Conservation (phyloP, 1,140 invertebrate genomes). For the Pomacea maculata region DNA sequence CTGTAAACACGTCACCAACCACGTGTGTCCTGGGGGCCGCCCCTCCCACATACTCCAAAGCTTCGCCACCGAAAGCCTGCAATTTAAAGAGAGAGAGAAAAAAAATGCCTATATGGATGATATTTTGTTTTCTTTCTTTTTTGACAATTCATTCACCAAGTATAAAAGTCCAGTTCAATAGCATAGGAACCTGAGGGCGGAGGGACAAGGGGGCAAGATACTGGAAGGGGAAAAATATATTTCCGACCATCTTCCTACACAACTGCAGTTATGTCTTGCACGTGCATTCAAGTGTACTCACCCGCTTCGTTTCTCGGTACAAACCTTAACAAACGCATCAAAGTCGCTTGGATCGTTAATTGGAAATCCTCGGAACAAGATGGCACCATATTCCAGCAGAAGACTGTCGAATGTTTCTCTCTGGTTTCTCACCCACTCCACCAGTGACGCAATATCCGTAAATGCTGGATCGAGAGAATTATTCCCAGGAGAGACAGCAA, state of each 20-base stretch:
- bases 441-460: slow-evolving; percentile 1
- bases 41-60: slow-evolving; percentile 52
- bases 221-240: neutral
- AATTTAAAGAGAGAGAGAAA: neutral
- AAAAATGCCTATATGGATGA: neutral
- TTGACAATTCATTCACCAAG: neutral
- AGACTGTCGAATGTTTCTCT: slow-evolving; percentile 29
- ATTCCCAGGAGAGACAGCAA: slow-evolving; percentile 28
- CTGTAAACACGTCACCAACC: slow-evolving; percentile 51
- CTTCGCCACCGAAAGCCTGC: slow-evolving; percentile 39
- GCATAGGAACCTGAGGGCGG: too few relatives aligned
- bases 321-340: slow-evolving; percentile 43
- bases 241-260: neutral
- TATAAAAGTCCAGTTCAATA: too few relatives aligned
- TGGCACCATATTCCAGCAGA: slow-evolving; percentile 49
- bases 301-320: neutral
- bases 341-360: slow-evolving; percentile 44
- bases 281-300: too few relatives aligned
- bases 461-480: neutral
- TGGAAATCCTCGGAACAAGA: slow-evolving; percentile 54
- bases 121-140: neutral
- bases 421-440: slow-evolving; percentile 36
- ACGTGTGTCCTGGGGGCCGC: slow-evolving; percentile 45
- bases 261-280: neutral
- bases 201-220: too few relatives aligned